These are phyloP conservation scores for Setophaga petechia DNA, from an alignment of 2,113 vertebrate species.

Conservation along the genomic window DNA sequence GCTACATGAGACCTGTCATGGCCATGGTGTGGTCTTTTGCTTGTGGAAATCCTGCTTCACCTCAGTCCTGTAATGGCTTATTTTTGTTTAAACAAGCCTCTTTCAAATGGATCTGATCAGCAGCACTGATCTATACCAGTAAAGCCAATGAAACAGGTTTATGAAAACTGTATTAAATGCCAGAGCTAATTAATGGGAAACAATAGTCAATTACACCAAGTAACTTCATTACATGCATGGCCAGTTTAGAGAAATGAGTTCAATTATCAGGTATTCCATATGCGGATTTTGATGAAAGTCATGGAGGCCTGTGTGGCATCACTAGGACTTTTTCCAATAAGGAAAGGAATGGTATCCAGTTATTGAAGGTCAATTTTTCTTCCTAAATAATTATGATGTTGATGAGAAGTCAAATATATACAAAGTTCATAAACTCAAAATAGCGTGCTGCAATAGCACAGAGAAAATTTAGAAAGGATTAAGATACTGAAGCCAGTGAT, in stretches of 20 bases:
- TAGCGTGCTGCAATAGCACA: neutral
- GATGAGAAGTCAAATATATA: neutral
- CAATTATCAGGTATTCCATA: neutral
- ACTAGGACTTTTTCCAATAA: neutral
- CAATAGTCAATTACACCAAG: neutral
- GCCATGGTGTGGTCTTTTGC: neutral
- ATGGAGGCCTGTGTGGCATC: neutral
- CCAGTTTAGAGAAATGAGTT: neutral
- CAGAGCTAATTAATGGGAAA: neutral
- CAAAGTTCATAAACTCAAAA: neutral
- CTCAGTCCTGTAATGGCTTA: neutral
- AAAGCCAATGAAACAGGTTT: neutral
- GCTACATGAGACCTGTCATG: accelerated
- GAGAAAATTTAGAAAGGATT: neutral
- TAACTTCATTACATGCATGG: neutral
- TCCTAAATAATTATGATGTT: neutral
- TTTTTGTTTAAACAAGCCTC: neutral
- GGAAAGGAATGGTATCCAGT: neutral
- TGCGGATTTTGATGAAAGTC: neutral
- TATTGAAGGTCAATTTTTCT: neutral
- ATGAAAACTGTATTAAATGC: neutral
- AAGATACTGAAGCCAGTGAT: neutral
- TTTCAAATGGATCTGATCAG: neutral
- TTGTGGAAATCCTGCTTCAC: neutral
- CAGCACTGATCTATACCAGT: neutral